These are phyloP conservation scores for Pantelozetes paolii DNA, from an alignment of 2,888 invertebrate genomes.

Conservation along the genomic window DNA sequence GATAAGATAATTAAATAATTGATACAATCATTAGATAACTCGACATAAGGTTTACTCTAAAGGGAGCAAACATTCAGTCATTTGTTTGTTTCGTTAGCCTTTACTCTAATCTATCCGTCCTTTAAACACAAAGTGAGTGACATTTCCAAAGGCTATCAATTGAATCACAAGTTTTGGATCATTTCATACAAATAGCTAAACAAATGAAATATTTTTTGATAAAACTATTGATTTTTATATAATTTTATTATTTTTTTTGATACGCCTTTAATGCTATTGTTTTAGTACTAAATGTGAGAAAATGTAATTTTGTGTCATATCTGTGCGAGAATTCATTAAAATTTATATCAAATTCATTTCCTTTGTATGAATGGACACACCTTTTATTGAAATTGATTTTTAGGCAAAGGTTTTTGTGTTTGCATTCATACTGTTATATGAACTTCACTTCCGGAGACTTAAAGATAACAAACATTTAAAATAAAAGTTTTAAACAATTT, in stretches of 20 bases:
- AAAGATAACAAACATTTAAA: neutral
- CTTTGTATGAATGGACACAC: neutral
- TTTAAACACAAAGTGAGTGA: neutral
- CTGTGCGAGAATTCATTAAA: too few relatives aligned
- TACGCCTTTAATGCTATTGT: too few relatives aligned
- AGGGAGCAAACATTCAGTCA: neutral
- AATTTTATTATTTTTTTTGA: neutral
- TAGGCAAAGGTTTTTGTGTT: neutral
- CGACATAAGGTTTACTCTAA: neutral
- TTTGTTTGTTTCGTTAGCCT: neutral
- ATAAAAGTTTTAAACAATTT: too few relatives aligned
- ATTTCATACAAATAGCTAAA: neutral
- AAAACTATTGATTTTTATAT: neutral
- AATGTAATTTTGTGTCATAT: too few relatives aligned
- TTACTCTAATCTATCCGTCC: neutral
- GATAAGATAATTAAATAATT: constrained; percentile 20
- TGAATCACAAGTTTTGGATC: neutral
- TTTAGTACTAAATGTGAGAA: too few relatives aligned
- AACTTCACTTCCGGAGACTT: neutral
- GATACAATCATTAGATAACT: neutral
- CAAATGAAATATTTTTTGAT: constrained; percentile 5
- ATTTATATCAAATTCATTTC: neutral
- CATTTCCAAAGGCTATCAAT: neutral
- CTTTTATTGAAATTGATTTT: constrained; percentile 7
- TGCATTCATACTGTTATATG: neutral